Conservation (phyloP, 2,113 vertebrate genomes). For the Thalassarche chlororhynchos region DNA sequence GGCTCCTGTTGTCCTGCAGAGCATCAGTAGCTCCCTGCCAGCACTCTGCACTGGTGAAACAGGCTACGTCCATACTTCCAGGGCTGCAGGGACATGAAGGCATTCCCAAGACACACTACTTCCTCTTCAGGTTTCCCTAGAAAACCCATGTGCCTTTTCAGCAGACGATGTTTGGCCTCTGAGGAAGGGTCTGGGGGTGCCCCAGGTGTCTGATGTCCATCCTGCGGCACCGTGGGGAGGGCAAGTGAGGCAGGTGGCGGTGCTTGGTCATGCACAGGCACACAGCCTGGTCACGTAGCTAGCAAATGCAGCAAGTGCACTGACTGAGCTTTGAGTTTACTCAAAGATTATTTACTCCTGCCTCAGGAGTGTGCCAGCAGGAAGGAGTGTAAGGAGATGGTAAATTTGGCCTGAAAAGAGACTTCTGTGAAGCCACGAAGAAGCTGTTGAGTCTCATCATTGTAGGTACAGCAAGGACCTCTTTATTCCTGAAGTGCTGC, state of each 20-base stretch:
- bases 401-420: not conserved
- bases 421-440: not conserved
- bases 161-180: not conserved
- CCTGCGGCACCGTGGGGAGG: not conserved
- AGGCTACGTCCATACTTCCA: not conserved
- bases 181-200: not conserved
- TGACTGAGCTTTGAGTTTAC: not conserved
- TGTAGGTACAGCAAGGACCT: not conserved
- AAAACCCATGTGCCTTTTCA: not conserved
- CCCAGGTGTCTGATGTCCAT: not conserved
- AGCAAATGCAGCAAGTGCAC: not conserved
- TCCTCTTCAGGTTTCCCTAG: not conserved
- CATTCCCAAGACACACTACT: not conserved
- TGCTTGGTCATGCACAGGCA: not conserved
- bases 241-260: not conserved
- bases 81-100: not conserved
- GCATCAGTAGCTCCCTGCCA: not conserved
- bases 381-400: not conserved
- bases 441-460: not conserved
- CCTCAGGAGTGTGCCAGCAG: not conserved
- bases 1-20: not conserved
- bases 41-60: not conserved
- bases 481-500: not conserved
- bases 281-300: not conserved
- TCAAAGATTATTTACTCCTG: not conserved